Evolutionary conservation across 2,888 invertebrate genomes (phyloP), one percentile per base, ranked within the genome.

Genomic region (Pharmacophagus antenor): DNA sequence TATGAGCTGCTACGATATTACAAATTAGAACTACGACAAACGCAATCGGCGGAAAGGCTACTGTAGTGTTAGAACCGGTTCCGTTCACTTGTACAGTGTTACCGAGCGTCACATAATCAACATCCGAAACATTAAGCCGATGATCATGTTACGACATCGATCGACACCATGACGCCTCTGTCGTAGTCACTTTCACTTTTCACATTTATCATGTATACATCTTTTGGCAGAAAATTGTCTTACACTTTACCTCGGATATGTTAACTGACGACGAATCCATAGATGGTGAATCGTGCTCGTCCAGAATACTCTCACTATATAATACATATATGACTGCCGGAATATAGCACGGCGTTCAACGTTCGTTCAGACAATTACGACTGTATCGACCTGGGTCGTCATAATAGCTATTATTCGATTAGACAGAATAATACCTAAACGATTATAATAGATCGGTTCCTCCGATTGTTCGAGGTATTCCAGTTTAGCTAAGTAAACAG

Each of bases 31-130:
- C 22, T 10, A 17, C 2, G 17, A 18, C 37, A 37, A n/a, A 37
- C n/a, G 37, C 37, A 37, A 37, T 37, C 37, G n/a, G 15, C n/a
- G 37, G 37, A 37, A 37, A 37, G 37, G 37, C 37, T 37, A 37
- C 15, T 37, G 42, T 50, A 27, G 42, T 53, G 46, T 42, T 55
- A 54, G 65, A 74, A 80, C 83, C 74, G 72, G 82, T 82, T 79
- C 65, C 67, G 68, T 55, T 67, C 63, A 61, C 61, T 56, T 64
- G 62, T 63, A 61, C 67, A 58, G 61, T 63, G 74, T 80, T 82
- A 85, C 79, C 79, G 80, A 71, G 77, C 77, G 79, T 79, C 82
- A 70, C 71, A 83, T 83, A 82, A 84, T 77, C 68, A 68, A 66
- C 70, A 70, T 67, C 70, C 68, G 71, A 75, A 70, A 70, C 75